Evolutionary conservation across 2,113 vertebrate genomes (phyloP).

Genomic region (Xerus inauris): DNA sequence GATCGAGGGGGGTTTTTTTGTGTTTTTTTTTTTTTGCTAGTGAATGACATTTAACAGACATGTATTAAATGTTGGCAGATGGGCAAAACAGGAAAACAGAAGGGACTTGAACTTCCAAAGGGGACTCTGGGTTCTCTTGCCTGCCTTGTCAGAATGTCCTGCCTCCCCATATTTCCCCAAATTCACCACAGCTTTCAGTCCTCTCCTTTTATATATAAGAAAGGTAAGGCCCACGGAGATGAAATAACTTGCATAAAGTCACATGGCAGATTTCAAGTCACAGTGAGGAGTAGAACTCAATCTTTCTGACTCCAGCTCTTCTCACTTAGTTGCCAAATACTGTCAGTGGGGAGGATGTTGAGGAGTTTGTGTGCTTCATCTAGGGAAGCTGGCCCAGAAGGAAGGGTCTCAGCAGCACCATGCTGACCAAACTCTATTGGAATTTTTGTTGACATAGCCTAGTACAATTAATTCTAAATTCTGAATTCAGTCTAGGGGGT

Average conservation of each 20-base stretch:
- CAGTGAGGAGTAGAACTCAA: background rate
- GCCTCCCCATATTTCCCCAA: background rate
- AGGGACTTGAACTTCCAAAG: background rate
- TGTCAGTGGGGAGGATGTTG: background rate
- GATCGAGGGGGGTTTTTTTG: background rate
- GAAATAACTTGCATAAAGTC: background rate
- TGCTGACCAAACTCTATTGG: background rate
- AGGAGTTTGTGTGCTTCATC: rapidly evolving
- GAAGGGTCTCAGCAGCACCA: background rate
- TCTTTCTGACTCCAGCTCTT: background rate
- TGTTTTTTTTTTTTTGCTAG: background rate
- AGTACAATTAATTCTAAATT: background rate
- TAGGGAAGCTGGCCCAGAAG: background rate
- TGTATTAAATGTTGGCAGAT: background rate
- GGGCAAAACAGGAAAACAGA: background rate
- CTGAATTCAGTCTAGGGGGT: background rate
- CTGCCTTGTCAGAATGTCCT: background rate
- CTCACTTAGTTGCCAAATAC: background rate
- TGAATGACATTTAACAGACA: background rate
- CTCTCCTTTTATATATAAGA: background rate
- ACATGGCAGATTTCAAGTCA: background rate
- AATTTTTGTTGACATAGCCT: background rate
- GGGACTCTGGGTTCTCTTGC: too few species aligned
- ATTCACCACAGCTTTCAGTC: background rate
- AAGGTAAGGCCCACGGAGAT: background rate